Conservation (phyloP, 2,888 invertebrate genomes). For the Lucinisca nassula region DNA sequence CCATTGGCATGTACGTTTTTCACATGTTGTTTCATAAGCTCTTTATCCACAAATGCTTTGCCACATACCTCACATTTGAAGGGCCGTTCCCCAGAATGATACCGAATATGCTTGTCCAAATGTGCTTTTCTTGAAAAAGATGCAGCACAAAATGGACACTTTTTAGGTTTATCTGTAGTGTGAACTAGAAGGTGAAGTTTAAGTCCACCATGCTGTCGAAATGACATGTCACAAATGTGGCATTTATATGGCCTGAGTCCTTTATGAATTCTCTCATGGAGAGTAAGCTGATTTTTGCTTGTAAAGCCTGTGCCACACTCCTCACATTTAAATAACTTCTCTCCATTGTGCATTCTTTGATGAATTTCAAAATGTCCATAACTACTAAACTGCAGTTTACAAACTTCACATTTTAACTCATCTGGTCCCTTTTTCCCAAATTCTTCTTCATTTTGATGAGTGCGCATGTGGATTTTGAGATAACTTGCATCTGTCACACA, state of each 20-base stretch:
- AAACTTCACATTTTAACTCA: background rate
- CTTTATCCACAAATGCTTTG: background rate
- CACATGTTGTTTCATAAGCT: background rate
- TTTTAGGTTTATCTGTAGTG: slow-evolving; percentile 13
- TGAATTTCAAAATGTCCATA: slow-evolving; percentile 3
- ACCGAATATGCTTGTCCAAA: background rate
- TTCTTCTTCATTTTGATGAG: background rate
- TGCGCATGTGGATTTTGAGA: slow-evolving; percentile 11
- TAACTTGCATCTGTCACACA: slow-evolving; percentile 13
- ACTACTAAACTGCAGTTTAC: background rate
- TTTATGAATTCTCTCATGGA: slow-evolving; percentile 6
- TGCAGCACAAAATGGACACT: slow-evolving; percentile 5
- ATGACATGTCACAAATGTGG: background rate
- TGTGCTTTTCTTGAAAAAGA: slow-evolving; percentile 15
- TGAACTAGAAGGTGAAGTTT: slow-evolving; percentile 6
- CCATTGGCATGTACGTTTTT: background rate
- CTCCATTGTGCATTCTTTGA: background rate
- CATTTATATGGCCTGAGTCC: slow-evolving; percentile 7
- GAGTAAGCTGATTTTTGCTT: background rate
- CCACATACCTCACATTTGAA: background rate
- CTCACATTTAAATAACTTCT: slow-evolving; percentile 2
- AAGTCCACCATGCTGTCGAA: slow-evolving; percentile 4
- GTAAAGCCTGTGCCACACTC: background rate
- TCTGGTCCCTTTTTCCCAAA: background rate
- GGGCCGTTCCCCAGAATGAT: slow-evolving; percentile 9